Base-by-base conservation (phyloP, 2,888 invertebrate species). In the Malacosoma neustria region DNA sequence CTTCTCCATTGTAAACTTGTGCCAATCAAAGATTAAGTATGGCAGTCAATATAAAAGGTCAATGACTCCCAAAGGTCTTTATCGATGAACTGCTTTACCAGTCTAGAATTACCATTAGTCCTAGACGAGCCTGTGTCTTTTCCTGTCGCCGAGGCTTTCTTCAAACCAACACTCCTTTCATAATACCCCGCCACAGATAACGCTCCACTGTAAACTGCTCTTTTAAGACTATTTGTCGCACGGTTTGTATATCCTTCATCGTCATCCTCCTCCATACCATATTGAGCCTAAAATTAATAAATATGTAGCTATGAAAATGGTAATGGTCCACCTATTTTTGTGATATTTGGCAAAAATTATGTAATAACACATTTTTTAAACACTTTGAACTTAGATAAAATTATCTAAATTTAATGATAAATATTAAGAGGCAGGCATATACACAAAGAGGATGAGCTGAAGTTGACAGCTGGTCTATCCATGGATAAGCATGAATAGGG, bases 231-330 rank as follows among this genome's bases (percentile, higher is more conserved):
- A 43, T 91, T 91, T 11, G 92, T 90, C 13, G 93, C 93, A 43
- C 95, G 92, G 55, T 92, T 91, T 33, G 91, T 73, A 58, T 87
- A 86, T 5, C 77, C 94, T 57, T 93, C 93, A 4, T 93, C 93
- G 56, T 94, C 93, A 64, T 93, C 93, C 61, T 94, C 94, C 60
- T 94, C 94, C 95, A 96, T 95, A 1, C 95, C 95, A 59, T 95
- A 95, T 65, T 94, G 93, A 1, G 94, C 94, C 88, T 91, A 57
- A 15, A 34, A 32, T 5, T 14, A 9, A 30, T 35, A 30, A 7
- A n/a, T 14, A 15, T 5, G 32, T 5, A 22, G 22, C 22, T 3
- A 2, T 2, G 5, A 3, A 22, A 22, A 7, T 7, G 6, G 2
- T 15, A 7, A 7, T 15, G 7, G 15, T n/a, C n/a, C n/a, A n/a